A percentile compares a stretch with the other conserved stretches of the same genome.
Evolutionary conservation across 2,797 vertebrate genomes (phyloP).

Genomic region (Tinamus major): DNA sequence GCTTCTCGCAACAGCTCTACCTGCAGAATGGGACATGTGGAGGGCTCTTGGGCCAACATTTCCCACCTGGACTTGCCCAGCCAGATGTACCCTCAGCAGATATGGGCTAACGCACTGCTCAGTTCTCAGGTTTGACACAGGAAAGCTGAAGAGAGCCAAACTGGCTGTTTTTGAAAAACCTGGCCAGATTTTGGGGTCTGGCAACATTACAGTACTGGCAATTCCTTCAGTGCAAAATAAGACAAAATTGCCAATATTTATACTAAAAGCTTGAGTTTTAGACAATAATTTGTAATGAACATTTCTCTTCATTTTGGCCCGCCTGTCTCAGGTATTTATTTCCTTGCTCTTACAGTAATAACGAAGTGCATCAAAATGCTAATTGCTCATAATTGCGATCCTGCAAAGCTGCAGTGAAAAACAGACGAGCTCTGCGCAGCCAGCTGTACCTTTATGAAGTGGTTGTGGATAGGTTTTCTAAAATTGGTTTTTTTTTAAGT

Average conservation of each 20-base stretch:
- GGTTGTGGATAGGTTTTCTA: not conserved
- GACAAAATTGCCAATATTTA: not conserved
- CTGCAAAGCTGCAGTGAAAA: not conserved
- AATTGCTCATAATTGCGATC: not conserved
- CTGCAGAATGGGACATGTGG: not conserved
- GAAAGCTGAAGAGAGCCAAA: not conserved
- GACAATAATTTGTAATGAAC: not conserved
- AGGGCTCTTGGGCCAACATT: fast-evolving
- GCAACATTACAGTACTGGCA: not conserved
- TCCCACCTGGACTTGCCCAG: not conserved
- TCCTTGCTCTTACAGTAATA: not conserved
- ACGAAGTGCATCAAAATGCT: not conserved
- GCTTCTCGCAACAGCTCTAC: not conserved
- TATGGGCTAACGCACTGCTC: not conserved
- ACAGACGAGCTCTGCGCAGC: not conserved
- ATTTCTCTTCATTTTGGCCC: not conserved
- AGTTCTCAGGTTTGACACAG: not conserved
- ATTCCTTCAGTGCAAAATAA: not conserved
- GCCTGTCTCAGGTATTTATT: not conserved
- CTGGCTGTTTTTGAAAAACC: not conserved
- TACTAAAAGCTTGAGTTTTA: not conserved
- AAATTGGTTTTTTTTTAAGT: fast-evolving
- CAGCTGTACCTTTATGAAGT: not conserved
- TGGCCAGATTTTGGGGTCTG: not conserved
- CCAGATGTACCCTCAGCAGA: fast-evolving